Evolutionary conservation across 2,888 invertebrate genomes (phyloP), one percentile per base, ranked within the genome.

Genomic region (Hylaea fasciaria): DNA sequence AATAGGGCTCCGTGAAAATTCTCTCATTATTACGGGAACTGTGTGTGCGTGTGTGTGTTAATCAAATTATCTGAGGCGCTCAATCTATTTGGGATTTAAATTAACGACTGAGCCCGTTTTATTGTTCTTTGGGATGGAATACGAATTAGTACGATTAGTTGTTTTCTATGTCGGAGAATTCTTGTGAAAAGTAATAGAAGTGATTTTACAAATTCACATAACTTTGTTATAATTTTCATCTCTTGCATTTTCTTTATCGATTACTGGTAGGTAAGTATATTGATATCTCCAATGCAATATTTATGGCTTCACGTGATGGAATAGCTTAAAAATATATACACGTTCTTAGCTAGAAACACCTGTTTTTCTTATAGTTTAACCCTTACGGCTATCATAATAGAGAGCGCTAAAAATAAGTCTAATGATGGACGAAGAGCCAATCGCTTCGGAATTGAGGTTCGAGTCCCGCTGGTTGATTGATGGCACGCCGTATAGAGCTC

Each of bases 401-500:
- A 9, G 11, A 43, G n/a, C 44, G 55, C 16, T 52, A 49, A 55
- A 65, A 62, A 65, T 58, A 61, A 29, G 54, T 59, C 61, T 61
- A 63, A 65, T 65, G 67, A 68, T 59, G 44, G 62, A 62, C 41
- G 9, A 11, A 10, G n/a, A 45, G 13, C 40, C 50, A 40, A 50
- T 40, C 50, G 14, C 29, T 17, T 14, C 40, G 49, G 22, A 32
- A 32, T 32, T 9, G 14, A 40, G 40, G 40, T 14, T 14, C 8
- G 14, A 3, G n/a, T 32, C 32, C 29, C 35, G 8, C 54, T 14
- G 37, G 65, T 67, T 80, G 79, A 80, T 80, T 77, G 79, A 80
- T 80, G 70, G 71, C 35, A 12, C 35, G 50, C 16, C 77, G 54
- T 66, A 61, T 9, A 32, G 32, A 32, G 32, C 32, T 32, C 32